Evolutionary conservation across 1,140 invertebrate species (phyloP), one percentile per base, ranked within the genome.

Genomic region (Epicauta chinensis): DNA sequence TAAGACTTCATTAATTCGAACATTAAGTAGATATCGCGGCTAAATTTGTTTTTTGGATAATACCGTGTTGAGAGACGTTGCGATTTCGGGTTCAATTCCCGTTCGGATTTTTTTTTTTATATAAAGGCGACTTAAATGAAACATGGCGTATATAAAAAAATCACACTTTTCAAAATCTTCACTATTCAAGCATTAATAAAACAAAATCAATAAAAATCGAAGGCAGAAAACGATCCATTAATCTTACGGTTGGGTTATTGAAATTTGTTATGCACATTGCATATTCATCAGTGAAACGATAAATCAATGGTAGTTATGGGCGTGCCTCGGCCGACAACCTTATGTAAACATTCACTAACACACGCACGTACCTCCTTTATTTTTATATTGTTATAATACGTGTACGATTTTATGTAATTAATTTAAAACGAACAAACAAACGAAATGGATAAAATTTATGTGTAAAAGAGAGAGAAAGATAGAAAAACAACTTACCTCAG

Each of bases 401-500:
- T 34, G 32, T 34, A n/a, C 11, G 3, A 11, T 34, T 34, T 34
- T 34, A 34, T 12, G 32, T 34, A 34, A 34, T 23, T 23, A 23
- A 23, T 23, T 7, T 3, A 34, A 34, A 34, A 12, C 10, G 29
- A 34, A 34, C 12, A 1, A 34, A 34, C 11, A 34, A 34, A n/a
- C n/a, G n/a, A n/a, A n/a, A n/a, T n/a, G n/a, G n/a, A n/a, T n/a
- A n/a, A n/a, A n/a, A n/a, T n/a, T n/a, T n/a, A n/a, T n/a, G n/a
- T n/a, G n/a, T n/a, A n/a, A n/a, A n/a, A n/a, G n/a, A n/a, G n/a
- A n/a, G n/a, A n/a, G n/a, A n/a, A 9, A n/a, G 10, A 12, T 34
- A 11, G 11, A 34, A 34, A 7, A 34, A 34, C 32, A n/a, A 78
- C 85, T 81, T 74, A 97, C 93, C 88, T 97, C 91, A 54, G 84